phyloP scores from a whole-genome alignment of 37 sponge, comb jelly and placozoan species.

The Beroe ovata region DNA sequence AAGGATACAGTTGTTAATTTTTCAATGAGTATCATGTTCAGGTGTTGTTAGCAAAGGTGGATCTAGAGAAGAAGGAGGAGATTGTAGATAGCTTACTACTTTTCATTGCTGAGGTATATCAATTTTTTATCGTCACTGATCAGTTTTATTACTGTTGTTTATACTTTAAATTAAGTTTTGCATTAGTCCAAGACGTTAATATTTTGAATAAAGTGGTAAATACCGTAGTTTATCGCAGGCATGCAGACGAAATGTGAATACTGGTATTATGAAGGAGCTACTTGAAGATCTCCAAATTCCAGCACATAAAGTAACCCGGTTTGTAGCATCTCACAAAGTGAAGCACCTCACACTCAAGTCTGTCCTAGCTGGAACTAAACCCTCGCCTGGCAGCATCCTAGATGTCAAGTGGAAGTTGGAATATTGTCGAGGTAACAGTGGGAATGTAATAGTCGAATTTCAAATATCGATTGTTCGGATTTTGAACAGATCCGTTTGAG shows the following conservation, averaged over 20 bases:
- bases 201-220: neutral
- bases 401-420: slow-evolving; percentile 41
- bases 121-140: too few relatives aligned
- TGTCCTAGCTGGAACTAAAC: slow-evolving; percentile 8
- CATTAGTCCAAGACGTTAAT: too few relatives aligned
- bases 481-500: too few relatives aligned
- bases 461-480: too few relatives aligned
- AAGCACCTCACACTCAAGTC: slow-evolving; percentile 46
- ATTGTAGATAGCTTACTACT: slow-evolving; percentile 23
- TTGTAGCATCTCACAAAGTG: slow-evolving; percentile 34
- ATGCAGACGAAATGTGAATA: slow-evolving; percentile 1
- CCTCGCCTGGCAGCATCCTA: neutral
- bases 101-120: slow-evolving; percentile 28
- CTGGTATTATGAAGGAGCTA: slow-evolving; percentile 4
- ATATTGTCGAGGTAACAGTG: slow-evolving; percentile 1
- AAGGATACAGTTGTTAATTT: too few relatives aligned
- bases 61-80: neutral
- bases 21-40: too few relatives aligned
- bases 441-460: too few relatives aligned
- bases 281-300: slow-evolving; percentile 32
- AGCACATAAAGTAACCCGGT: neutral
- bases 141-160: too few relatives aligned
- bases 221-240: neutral
- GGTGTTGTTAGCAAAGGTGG: too few relatives aligned
- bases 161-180: too few relatives aligned